Conservation (phyloP, 2,797 vertebrate species). For the Pipistrellus pygmaeus region DNA sequence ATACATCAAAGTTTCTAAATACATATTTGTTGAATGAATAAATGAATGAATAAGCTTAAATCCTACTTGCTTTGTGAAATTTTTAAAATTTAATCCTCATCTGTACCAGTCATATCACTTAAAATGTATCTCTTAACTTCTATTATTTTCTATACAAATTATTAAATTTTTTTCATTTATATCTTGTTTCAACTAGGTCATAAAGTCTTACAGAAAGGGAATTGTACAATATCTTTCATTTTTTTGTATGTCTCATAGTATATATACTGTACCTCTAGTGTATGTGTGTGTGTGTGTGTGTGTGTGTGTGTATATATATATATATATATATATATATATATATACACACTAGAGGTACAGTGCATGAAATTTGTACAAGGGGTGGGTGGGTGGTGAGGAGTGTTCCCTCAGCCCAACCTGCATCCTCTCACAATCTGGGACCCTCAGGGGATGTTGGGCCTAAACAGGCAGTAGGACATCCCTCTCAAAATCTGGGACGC, state of each 20-base stretch:
- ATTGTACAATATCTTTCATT: neutral
- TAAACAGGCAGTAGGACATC: no score
- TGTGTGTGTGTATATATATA: no score
- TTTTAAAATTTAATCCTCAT: neutral
- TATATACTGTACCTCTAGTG: no score
- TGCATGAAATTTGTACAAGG: no score
- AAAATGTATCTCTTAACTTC: neutral
- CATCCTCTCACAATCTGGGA: no score
- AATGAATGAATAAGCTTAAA: neutral
- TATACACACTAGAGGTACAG: neutral
- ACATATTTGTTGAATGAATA: neutral
- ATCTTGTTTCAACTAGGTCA: slow-evolving; percentile 2
- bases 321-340: neutral
- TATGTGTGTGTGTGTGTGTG: no score
- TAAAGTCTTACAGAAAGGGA: neutral
- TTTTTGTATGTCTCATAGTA: neutral
- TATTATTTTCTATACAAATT: neutral
- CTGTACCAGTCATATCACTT: neutral
- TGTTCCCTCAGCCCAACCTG: no score
- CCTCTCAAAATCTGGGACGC: rapidly evolving
- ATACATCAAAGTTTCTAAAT: neutral
- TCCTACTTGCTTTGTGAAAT: neutral
- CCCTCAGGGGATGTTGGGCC: no score
- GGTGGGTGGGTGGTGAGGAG: no score
- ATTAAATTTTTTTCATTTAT: neutral